These are phyloP conservation scores for Aleiodes alternator DNA, from an alignment of 2,888 invertebrate species.

Conservation along the genomic window DNA sequence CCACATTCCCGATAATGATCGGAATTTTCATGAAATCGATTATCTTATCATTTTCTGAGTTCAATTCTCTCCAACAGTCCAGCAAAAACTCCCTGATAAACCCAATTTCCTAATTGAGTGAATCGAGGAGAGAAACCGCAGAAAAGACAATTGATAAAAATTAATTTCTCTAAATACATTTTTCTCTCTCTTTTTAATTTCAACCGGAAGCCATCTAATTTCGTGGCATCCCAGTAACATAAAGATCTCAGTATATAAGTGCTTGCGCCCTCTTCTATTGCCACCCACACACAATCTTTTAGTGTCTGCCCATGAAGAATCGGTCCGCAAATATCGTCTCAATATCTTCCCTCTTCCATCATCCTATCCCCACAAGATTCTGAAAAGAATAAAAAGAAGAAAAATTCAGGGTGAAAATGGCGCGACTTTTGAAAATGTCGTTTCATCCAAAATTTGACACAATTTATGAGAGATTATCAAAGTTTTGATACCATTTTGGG, in stretches of 20 bases:
- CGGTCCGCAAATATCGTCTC: neutral
- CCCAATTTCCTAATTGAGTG: neutral
- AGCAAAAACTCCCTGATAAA: neutral
- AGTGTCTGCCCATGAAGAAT: neutral
- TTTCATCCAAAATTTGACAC: no score
- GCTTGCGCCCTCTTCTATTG: neutral
- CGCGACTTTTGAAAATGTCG: no score
- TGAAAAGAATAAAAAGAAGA: no score
- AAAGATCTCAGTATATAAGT: neutral
- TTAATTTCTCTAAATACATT: neutral
- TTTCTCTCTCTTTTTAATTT: neutral
- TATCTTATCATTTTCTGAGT: slow-evolving; percentile 14
- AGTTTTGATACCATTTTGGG: no score
- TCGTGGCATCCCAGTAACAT: neutral
- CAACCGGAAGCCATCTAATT: slow-evolving; percentile 12
- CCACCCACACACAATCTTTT: slow-evolving; percentile 8
- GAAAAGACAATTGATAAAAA: neutral
- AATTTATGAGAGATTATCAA: no score
- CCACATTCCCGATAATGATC: slow-evolving; percentile 25
- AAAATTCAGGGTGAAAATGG: neutral
- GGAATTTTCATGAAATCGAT: slow-evolving; percentile 28
- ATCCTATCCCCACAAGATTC: no score
- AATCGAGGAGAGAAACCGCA: neutral
- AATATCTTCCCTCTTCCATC: no score
- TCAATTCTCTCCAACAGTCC: neutral